phyloP scores from a whole-genome alignment of 2,113 vertebrate genomes.

The Siniperca knerii region DNA sequence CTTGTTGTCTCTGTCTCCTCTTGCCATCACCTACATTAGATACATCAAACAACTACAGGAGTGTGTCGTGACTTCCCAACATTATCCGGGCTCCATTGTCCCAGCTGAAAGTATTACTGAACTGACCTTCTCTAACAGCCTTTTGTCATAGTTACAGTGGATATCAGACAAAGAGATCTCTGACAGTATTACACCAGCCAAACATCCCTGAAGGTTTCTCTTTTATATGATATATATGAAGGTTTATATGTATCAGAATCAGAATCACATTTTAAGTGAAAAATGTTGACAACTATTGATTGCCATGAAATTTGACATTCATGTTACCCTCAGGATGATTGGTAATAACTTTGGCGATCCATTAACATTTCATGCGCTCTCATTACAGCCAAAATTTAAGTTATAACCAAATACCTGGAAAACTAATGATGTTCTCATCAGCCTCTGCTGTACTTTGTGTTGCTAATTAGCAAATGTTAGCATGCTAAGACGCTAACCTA shows the following conservation, averaged over 20 bases:
- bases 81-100: not conserved
- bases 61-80: conserved; percentile 4
- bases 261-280: no score
- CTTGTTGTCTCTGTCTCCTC: conserved; percentile 22
- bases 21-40: not conserved
- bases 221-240: not conserved
- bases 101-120: not conserved
- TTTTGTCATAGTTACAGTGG: not conserved
- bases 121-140: not conserved
- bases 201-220: not conserved
- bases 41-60: conserved; percentile 6
- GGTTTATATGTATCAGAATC: no score
- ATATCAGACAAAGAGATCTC: not conserved
- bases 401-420: not conserved
- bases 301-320: not conserved
- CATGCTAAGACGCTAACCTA: not conserved
- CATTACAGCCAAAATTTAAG: not conserved
- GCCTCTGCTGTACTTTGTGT: not conserved
- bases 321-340: not conserved
- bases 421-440: not conserved
- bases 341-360: not conserved
- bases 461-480: not conserved
- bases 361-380: not conserved
- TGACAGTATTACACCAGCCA: not conserved
- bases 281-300: not conserved